Evolutionary conservation across 2,888 invertebrate genomes (phyloP).

Genomic region (Protophormia terraenovae): DNA sequence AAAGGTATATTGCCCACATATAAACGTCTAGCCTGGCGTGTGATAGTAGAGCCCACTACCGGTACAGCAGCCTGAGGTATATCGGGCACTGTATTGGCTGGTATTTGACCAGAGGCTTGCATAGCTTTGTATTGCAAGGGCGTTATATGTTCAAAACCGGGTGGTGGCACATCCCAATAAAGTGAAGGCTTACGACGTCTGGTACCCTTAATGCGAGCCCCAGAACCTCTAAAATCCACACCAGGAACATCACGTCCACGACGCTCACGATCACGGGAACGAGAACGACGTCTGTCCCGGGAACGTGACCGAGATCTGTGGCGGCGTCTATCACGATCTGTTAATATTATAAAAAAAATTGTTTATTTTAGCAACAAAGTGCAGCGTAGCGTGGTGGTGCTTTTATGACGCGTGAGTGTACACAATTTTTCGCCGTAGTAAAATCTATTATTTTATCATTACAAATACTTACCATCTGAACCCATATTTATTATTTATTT

Average conservation of each 20-base stretch:
- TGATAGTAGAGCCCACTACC: conserved; percentile 97
- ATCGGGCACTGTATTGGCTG: conserved; percentile 94
- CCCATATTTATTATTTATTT: conserved; percentile 61
- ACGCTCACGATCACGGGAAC: conserved; percentile 78
- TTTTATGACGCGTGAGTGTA: conserved; percentile 24
- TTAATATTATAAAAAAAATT: conserved; percentile 15
- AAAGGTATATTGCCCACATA: conserved; percentile 99
- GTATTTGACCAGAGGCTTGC: conserved; percentile 97
- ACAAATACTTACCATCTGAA: conserved; percentile 67
- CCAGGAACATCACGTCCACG: conserved; percentile 68
- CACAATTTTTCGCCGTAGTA: conserved; percentile 20
- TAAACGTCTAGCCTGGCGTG: conserved; percentile 94
- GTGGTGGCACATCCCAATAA: conserved; percentile 99
- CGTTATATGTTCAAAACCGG: conserved; percentile 98
- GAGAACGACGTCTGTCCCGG: conserved; percentile 81
- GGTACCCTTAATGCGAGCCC: conserved; percentile 80
- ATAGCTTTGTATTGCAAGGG: conserved; percentile 95
- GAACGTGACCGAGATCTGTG: conserved; percentile 80
- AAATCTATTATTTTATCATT: background rate
- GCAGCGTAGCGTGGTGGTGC: conserved; percentile 25
- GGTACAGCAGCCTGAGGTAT: conserved; percentile 98
- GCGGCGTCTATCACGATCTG: conserved; percentile 73
- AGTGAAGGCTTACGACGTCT: conserved; percentile 93
- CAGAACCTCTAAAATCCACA: conserved; percentile 68
- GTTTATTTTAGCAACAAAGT: background rate